phyloP scores from a whole-genome alignment of 2,888 invertebrate species.

The Nephrotoma flavescens region DNA sequence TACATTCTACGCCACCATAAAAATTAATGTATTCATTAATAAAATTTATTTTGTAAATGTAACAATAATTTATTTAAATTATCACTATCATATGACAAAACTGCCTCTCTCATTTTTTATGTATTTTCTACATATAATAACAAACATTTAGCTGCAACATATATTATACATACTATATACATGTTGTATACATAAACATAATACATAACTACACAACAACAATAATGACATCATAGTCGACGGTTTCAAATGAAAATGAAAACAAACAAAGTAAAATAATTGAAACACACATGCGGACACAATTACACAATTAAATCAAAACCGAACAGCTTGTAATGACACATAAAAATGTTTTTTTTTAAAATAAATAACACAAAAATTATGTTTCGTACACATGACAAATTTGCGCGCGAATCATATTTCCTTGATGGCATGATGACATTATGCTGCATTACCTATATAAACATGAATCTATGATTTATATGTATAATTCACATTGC shows the following conservation, averaged over 20 bases:
- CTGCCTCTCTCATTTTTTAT: not conserved
- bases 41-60: not conserved
- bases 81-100: not conserved
- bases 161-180: not conserved
- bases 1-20: not conserved
- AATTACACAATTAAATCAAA: not conserved
- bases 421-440: not conserved
- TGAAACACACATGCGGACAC: not conserved
- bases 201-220: not conserved
- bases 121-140: not conserved
- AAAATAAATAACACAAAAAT: not conserved
- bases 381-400: not conserved
- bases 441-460: not conserved
- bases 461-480: not conserved
- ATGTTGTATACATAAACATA: not conserved
- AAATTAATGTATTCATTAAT: not conserved
- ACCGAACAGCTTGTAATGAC: not conserved
- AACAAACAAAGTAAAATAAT: not conserved
- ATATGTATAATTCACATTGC: not conserved
- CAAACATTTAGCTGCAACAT: not conserved
- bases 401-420: not conserved
- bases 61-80: not conserved
- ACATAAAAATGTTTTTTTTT: not conserved
- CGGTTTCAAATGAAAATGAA: not conserved
- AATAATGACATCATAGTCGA: not conserved